Percentiles rank a stretch among this genome's conserved stretches.
phyloP scores from a whole-genome alignment of 2,797 vertebrate species.

The Characodon lateralis region DNA sequence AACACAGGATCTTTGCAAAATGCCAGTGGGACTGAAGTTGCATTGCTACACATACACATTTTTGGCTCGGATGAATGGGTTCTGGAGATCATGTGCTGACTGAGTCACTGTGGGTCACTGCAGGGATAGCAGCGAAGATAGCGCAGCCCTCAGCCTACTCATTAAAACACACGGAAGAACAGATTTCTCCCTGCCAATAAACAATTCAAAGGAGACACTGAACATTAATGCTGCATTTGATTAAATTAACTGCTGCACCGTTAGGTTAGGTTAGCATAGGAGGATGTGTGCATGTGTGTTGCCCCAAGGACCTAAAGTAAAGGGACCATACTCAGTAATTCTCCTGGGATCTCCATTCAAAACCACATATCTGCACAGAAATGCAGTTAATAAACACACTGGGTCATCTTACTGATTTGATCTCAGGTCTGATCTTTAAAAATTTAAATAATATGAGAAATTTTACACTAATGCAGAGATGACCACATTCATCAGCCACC shows the following conservation, averaged over 20 bases:
- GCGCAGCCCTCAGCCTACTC: constrained; percentile 52
- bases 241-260: constrained; percentile 46
- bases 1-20: constrained; percentile 39
- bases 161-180: constrained; percentile 63
- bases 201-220: constrained; percentile 57
- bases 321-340: constrained; percentile 31
- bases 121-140: constrained; percentile 57
- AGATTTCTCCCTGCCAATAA: constrained; percentile 57
- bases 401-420: neutral
- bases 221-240: constrained; percentile 57
- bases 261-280: constrained; percentile 21
- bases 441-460: neutral
- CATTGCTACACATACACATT: constrained; percentile 52
- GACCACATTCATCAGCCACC: constrained; percentile 1
- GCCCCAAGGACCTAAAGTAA: constrained; percentile 46
- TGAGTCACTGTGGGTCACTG: constrained; percentile 69
- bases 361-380: constrained; percentile 38
- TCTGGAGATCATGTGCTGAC: constrained; percentile 66
- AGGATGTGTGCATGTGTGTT: constrained; percentile 23
- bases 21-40: constrained; percentile 58
- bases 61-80: constrained; percentile 61
- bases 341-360: constrained; percentile 44
- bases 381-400: constrained; percentile 2
- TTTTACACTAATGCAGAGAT: neutral
- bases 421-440: constrained; percentile 8